phyloP scores from a whole-genome alignment of 2,113 vertebrate species.

The Brachyistius frenatus region DNA sequence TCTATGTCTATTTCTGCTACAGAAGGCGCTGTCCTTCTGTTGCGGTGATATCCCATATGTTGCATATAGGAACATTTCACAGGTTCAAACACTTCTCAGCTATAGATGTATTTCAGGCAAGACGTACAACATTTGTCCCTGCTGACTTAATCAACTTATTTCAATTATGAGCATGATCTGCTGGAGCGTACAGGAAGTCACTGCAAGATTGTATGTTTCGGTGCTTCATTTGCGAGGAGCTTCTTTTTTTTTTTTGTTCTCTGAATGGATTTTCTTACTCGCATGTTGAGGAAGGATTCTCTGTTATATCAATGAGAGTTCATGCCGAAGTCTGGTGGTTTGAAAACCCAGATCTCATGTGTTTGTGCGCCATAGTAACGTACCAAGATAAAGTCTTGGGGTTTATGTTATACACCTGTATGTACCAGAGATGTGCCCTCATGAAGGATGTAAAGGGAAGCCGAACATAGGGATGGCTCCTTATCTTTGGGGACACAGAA shows the following conservation, averaged over 20 bases:
- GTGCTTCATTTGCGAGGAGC: constrained; percentile 13
- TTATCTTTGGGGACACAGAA: constrained; percentile 10
- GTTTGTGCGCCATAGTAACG: constrained; percentile 12
- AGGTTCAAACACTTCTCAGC: constrained; percentile 62
- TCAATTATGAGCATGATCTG: constrained; percentile 53
- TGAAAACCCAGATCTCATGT: constrained; percentile 17
- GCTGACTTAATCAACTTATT: constrained; percentile 65
- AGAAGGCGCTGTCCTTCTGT: constrained; percentile 63
- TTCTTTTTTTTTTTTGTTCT: constrained; percentile 1
- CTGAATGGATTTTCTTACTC: constrained; percentile 22
- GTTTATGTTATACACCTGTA: background rate
- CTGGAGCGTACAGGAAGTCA: constrained; percentile 60
- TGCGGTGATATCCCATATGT: constrained; percentile 61
- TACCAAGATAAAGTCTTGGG: constrained; percentile 10
- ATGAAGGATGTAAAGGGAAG: constrained; percentile 45
- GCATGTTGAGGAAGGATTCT: constrained; percentile 23
- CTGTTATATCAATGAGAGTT: constrained; percentile 2
- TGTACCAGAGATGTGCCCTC: constrained; percentile 10
- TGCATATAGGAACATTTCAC: constrained; percentile 59
- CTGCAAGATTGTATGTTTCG: constrained; percentile 27
- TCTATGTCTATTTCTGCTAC: constrained; percentile 68
- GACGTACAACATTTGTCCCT: constrained; percentile 57
- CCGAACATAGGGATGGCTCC: constrained; percentile 9
- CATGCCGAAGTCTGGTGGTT: constrained; percentile 1
- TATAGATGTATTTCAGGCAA: constrained; percentile 54